Base-by-base conservation (phyloP, 2,888 invertebrate genomes). In the Fissipunctia ypsillon region DNA sequence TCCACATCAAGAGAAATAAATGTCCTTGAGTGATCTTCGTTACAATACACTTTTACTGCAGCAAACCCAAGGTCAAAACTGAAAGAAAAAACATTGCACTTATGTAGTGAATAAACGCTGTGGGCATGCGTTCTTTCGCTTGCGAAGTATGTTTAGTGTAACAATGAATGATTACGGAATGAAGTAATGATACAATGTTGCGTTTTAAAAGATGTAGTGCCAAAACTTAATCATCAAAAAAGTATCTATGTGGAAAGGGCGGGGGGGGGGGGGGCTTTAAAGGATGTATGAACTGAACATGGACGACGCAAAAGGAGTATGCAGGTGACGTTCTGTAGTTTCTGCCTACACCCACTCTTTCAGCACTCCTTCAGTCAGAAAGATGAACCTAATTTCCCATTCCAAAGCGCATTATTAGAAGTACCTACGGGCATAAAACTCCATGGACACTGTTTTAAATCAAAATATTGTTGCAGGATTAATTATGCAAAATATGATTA, bases 1-100 rank as follows among this genome's bases (percentile, higher is more conserved):
- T 96, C 96, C 59, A 97, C 97, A 88, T 97, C 96, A 60, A 99
- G 94, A 2, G 98, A 98, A 81, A 99, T 93, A 93, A 99, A 99
- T 2, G 99, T 98, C 83, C 99, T 97, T 6, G 98, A 98, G 74
- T 97, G 97, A 85, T 99, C 98, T 87, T 98, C 99, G 93, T 99
- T 99, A 79, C 97, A 97, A 89, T 98, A 99, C 31, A 98, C 95
- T 87, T 97, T 97, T 10, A 98, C 91, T 68, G 95, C 94, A 79
- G 96, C 95, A 88, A 98, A 97, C 67, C 96, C 94, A 72, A 98
- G 87, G 31, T 96, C 87, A 94, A 98, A 97, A 85, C 97, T 97
- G 88, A 60, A 94, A 78, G 50, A 59, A 28, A 41, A 43, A 43
- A 54, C 12, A 25, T 22, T 38, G 6, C 12, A 35, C 19, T n/a